Percentiles rank a stretch among this genome's conserved stretches.
Evolutionary conservation across 1,140 invertebrate genomes (phyloP).

Genomic region (Danaus plexippus): DNA sequence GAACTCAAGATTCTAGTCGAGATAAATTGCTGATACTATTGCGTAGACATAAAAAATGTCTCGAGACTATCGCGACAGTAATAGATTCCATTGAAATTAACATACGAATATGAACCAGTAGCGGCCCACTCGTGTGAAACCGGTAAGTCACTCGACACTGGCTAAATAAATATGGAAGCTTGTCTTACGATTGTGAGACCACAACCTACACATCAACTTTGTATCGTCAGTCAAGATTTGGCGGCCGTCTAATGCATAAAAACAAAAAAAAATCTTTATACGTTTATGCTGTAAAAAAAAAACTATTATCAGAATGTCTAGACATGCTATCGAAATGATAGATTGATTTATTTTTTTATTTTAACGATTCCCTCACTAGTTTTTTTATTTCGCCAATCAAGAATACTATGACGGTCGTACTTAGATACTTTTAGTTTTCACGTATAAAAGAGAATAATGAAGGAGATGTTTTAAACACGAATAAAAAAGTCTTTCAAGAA

Average conservation of each 20-base stretch:
- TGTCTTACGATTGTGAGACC: constrained; percentile 57
- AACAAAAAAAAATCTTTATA: background rate
- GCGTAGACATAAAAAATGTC: constrained; percentile 15
- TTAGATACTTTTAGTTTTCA: no score
- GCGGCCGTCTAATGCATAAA: constrained; percentile 7
- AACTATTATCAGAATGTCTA: no score
- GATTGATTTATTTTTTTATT: no score
- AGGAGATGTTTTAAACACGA: no score
- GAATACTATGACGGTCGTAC: no score
- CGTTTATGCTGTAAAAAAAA: no score
- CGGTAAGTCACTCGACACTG: constrained; percentile 61
- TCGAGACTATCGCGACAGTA: constrained; percentile 24
- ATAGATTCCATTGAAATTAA: constrained; percentile 54
- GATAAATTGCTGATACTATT: background rate
- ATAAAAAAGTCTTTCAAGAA: no score
- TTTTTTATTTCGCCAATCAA: no score
- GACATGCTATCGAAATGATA: no score
- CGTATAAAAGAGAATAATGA: no score
- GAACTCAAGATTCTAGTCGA: no score
- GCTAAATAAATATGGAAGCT: constrained; percentile 67
- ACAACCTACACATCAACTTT: constrained; percentile 50
- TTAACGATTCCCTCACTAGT: no score
- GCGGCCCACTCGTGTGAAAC: constrained; percentile 61
- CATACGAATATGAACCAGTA: constrained; percentile 54
- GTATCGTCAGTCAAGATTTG: constrained; percentile 12